These are phyloP conservation scores for Steinernema hermaphroditum DNA, from an alignment of 2,888 invertebrate genomes.

Conservation along the genomic window DNA sequence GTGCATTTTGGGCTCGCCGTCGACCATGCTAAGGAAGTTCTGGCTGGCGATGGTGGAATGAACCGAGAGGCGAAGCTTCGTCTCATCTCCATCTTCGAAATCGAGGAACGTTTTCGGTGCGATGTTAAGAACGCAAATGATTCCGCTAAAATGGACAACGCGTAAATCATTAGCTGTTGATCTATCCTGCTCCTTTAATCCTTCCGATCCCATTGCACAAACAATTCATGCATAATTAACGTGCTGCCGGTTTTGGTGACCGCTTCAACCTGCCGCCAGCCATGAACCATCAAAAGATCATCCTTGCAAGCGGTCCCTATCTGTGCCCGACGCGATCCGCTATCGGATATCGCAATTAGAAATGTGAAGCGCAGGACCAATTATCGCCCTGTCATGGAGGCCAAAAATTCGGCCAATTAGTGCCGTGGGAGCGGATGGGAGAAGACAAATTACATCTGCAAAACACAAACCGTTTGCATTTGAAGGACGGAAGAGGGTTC, in stretches of 20 bases:
- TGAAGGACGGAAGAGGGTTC: constrained; percentile 13
- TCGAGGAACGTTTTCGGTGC: constrained; percentile 60
- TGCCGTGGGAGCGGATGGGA: not conserved
- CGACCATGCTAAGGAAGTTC: constrained; percentile 35
- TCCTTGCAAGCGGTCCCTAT: not conserved
- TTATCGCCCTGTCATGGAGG: not conserved
- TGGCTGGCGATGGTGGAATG: constrained; percentile 39
- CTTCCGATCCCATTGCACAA: not conserved
- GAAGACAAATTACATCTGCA: not conserved
- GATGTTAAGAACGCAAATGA: constrained; percentile 51
- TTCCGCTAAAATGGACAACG: constrained; percentile 46
- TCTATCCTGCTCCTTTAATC: constrained; percentile 4
- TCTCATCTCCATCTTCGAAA: constrained; percentile 57
- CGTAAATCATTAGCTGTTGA: constrained; percentile 28
- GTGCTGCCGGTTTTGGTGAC: not conserved
- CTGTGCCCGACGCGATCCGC: not conserved
- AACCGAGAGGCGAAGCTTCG: constrained; percentile 46
- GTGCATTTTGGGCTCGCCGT: constrained; percentile 34
- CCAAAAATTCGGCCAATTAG: constrained; percentile 8
- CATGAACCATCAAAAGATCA: constrained; percentile 5
- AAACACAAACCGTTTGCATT: constrained; percentile 15
- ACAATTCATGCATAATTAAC: constrained; percentile 25
- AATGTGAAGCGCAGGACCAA: constrained; percentile 2
- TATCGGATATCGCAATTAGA: constrained; percentile 26
- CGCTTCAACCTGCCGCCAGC: not conserved